Percentiles rank a stretch among this genome's conserved stretches.
These are phyloP conservation scores for Dasypolia templi DNA, from an alignment of 2,888 invertebrate genomes.

Conservation along the genomic window DNA sequence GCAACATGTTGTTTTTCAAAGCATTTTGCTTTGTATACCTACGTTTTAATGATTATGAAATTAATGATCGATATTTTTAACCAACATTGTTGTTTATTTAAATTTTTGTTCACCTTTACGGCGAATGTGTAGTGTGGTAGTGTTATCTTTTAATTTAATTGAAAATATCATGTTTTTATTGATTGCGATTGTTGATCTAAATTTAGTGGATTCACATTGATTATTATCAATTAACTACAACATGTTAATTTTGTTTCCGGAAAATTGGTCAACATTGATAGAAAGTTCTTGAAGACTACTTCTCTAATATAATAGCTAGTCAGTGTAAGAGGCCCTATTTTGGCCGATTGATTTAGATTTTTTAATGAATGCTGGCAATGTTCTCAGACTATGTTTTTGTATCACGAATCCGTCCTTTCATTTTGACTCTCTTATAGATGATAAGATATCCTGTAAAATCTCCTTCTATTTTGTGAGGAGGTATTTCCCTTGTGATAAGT, in stretches of 20 bases:
- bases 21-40: background rate
- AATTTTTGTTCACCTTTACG: slow-evolving; percentile 25
- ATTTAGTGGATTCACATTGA: slow-evolving; percentile 20
- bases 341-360: no score
- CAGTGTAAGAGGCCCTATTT: no score
- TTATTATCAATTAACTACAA: slow-evolving; percentile 17
- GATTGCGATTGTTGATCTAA: slow-evolving; percentile 7
- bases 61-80: background rate
- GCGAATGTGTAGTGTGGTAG: background rate
- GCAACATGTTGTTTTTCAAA: background rate
- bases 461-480: background rate
- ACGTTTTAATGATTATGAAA: background rate
- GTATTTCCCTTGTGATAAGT: background rate
- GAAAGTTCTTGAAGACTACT: background rate
- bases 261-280: background rate
- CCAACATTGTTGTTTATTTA: background rate
- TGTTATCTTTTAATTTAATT: slow-evolving; percentile 38
- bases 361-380: no score
- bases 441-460: background rate
- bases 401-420: background rate
- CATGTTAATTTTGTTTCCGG: slow-evolving; percentile 15
- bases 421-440: background rate
- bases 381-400: background rate
- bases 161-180: slow-evolving; percentile 28
- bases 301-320: no score